Base-by-base conservation (phyloP, 2,888 invertebrate genomes). In the Podotricha telesiphe region DNA sequence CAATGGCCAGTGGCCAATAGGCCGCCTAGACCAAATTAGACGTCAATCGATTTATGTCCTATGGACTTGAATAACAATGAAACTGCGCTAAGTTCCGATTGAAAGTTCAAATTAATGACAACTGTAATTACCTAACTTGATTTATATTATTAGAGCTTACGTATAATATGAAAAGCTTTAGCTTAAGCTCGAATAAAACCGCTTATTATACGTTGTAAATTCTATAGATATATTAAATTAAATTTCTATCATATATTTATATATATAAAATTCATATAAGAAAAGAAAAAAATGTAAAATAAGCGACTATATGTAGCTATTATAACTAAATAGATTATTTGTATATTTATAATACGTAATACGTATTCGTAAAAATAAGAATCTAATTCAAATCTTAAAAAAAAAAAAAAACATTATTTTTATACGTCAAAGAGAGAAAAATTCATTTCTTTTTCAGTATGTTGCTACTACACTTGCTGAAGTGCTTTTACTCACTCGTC, bases 21-120 rank as follows among this genome's bases (percentile, higher is more conserved):
- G 68, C 62, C 82, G 72, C 88, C 89, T 81, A 89, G 90, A 79
- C 78, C 71, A 80, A 85, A 86, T 87, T 83, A 85, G 82, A 79
- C 80, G 79, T 75, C 81, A 79, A 84, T 85, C 82, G 82, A 79
- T 85, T 86, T 82, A 84, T 74, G 72, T 56, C 68, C 58, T 65
- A 65, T 70, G 65, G 68, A 69, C 72, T 50, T 65, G 71, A 71
- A 58, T 69, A 66, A 74, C 71, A 69, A 68, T 63, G 67, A 28
- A 67, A 69, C 48, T 62, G 47, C 51, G 50, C 71, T 42, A 63
- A 37, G 64, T 67, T 70, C 69, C 73, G 72, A 73, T 69, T 71
- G 58, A n/a, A n/a, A n/a, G n/a, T n/a, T n/a, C 68, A 74, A 82
- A 76, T 78, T 79, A 79, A 80, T 79, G 77, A 77, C 70, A 72